phyloP scores from a whole-genome alignment of 2,888 invertebrate species.

The Cephus pulcher region DNA sequence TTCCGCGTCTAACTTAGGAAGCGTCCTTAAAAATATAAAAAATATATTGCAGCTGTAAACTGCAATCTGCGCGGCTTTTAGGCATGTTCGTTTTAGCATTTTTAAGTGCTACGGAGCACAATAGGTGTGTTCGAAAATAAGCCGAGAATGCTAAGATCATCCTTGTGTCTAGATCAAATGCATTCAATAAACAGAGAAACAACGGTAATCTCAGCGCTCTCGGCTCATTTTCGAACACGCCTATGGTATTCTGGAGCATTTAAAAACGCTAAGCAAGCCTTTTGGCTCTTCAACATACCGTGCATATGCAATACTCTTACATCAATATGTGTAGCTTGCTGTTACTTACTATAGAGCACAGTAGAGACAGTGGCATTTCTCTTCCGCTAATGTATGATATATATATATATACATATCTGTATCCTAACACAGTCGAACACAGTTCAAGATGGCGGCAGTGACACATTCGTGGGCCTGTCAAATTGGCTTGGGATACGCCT shows the following conservation, averaged over 20 bases:
- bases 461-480: conserved; percentile 45
- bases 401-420: not conserved
- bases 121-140: too few relatives aligned
- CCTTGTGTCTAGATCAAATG: not conserved
- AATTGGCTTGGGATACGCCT: conserved; percentile 55
- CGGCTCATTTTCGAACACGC: conserved; percentile 13
- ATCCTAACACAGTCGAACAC: not conserved
- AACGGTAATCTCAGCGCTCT: conserved; percentile 13
- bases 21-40: not conserved
- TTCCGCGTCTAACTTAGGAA: not conserved
- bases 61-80: not conserved
- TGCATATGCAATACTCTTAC: conserved; percentile 22
- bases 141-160: not conserved
- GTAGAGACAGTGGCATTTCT: not conserved
- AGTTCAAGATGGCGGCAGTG: conserved; percentile 53
- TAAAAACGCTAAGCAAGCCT: not conserved
- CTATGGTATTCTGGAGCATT: conserved; percentile 14
- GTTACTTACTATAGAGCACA: conserved; percentile 11
- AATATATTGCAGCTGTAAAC: not conserved
- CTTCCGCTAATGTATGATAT: not conserved
- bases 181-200: not conserved
- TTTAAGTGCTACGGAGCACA: too few relatives aligned
- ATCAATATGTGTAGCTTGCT: conserved; percentile 14
- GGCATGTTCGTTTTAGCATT: too few relatives aligned
- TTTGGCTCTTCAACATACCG: conserved; percentile 16